Percentiles rank a stretch among this genome's conserved stretches.
Conservation (phyloP, 2,113 vertebrate species). For the Phyllopteryx taeniolatus region DNA sequence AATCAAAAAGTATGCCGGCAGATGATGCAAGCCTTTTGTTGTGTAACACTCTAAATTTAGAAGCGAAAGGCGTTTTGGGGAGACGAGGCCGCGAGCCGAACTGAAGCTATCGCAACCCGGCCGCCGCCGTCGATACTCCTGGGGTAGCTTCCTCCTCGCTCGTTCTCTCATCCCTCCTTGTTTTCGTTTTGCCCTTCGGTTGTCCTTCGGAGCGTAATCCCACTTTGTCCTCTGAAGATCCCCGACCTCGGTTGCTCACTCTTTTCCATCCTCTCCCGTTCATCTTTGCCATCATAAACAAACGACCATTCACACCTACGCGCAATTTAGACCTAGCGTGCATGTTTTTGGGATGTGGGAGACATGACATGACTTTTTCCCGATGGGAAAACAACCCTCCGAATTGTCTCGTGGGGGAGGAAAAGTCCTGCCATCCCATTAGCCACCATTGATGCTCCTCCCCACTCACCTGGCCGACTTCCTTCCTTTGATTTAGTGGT, state of each 20-base stretch:
- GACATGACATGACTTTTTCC: too few relatives aligned
- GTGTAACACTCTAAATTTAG: conserved; percentile 61
- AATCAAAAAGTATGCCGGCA: conserved; percentile 23
- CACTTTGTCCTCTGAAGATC: conserved; percentile 6
- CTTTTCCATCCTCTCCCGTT: neutral
- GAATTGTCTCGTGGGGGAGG: too few relatives aligned
- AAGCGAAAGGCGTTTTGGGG: conserved; percentile 33
- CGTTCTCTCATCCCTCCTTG: conserved; percentile 7
- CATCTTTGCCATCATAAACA: neutral
- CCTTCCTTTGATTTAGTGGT: conserved; percentile 39
- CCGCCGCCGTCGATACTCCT: conserved; percentile 24
- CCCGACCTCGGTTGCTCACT: neutral
- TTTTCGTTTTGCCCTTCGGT: conserved; percentile 22
- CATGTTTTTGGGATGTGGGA: too few relatives aligned
- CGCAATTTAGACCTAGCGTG: too few relatives aligned
- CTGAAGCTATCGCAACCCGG: conserved; percentile 34
- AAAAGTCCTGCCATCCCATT: neutral
- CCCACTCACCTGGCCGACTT: too few relatives aligned
- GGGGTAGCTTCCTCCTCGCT: conserved; percentile 19
- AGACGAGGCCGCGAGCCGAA: conserved; percentile 37
- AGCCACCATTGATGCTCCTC: neutral
- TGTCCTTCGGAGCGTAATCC: conserved; percentile 1
- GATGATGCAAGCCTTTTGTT: conserved; percentile 55
- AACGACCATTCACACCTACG: too few relatives aligned
- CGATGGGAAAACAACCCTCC: too few relatives aligned